Conservation (phyloP, 1,140 invertebrate genomes). For the Saxidomus purpurata region DNA sequence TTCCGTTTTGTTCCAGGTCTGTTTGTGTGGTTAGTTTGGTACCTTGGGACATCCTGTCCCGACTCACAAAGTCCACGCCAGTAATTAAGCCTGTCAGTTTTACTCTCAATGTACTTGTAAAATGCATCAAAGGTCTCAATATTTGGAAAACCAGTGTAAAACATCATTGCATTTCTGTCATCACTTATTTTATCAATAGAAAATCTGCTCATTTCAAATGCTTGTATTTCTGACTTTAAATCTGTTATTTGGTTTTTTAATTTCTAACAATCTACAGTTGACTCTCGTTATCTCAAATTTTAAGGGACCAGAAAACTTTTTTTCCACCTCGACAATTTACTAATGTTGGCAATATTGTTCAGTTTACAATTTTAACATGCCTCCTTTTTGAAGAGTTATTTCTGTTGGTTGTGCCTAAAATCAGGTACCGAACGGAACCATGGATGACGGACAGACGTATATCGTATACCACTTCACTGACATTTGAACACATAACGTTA, state of each 20-base stretch:
- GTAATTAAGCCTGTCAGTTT: slow-evolving; percentile 9
- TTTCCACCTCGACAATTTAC: too few relatives aligned
- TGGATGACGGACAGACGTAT: too few relatives aligned
- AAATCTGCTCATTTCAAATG: slow-evolving; percentile 15
- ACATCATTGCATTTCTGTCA: not conserved
- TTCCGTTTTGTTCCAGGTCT: not conserved
- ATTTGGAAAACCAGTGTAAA: not conserved
- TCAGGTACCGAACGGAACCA: too few relatives aligned
- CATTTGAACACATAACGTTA: too few relatives aligned
- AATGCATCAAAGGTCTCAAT: not conserved
- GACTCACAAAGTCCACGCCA: slow-evolving; percentile 13
- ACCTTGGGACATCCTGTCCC: not conserved
- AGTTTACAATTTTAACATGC: too few relatives aligned
- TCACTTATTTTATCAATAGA: not conserved
- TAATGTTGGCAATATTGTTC: too few relatives aligned
- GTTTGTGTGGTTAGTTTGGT: not conserved
- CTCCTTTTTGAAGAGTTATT: too few relatives aligned
- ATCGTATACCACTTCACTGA: too few relatives aligned
- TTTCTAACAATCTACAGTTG: not conserved
- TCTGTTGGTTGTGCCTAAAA: too few relatives aligned
- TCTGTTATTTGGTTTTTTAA: not conserved
- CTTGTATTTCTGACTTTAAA: not conserved
- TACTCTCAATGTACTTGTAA: not conserved
- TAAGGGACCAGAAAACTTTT: too few relatives aligned
- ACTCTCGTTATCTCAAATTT: too few relatives aligned